These are phyloP conservation scores for Hirudo medicinalis DNA, from an alignment of 1,140 invertebrate genomes.

Conservation along the genomic window DNA sequence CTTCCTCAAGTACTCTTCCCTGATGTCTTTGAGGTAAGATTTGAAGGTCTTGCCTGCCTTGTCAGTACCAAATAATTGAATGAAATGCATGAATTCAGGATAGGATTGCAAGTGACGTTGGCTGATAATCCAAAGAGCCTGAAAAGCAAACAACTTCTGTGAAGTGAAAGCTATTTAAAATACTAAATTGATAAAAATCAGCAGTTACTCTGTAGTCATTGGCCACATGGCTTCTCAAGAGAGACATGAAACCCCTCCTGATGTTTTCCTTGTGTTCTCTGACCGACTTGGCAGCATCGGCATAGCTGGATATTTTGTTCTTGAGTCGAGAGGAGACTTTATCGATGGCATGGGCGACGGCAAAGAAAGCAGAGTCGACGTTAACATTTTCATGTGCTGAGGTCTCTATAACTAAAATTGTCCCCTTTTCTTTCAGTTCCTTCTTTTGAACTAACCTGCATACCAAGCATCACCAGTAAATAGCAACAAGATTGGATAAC, in stretches of 20 bases:
- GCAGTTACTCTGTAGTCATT: slow-evolving; percentile 51
- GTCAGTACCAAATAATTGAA: slow-evolving; percentile 76
- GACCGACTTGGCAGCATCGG: slow-evolving; percentile 67
- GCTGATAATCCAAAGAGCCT: slow-evolving; percentile 66
- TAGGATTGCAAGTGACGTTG: slow-evolving; percentile 72
- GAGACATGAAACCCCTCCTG: slow-evolving; percentile 32
- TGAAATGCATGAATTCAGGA: slow-evolving; percentile 76
- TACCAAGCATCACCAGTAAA: too few species aligned
- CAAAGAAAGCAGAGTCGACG: slow-evolving; percentile 80
- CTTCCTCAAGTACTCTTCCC: slow-evolving; percentile 68
- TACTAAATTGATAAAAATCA: background rate
- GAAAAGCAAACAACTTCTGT: too few species aligned
- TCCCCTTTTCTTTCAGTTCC: slow-evolving; percentile 71
- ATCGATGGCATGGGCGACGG: slow-evolving; percentile 82
- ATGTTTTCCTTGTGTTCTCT: slow-evolving; percentile 69
- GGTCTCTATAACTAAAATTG: slow-evolving; percentile 78
- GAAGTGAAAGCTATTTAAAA: background rate
- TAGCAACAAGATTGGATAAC: too few species aligned
- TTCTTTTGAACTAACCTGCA: slow-evolving; percentile 60
- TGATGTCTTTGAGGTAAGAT: slow-evolving; percentile 66
- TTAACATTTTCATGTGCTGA: slow-evolving; percentile 94
- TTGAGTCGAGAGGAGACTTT: slow-evolving; percentile 49
- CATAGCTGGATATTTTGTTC: slow-evolving; percentile 60
- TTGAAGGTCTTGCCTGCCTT: slow-evolving; percentile 65
- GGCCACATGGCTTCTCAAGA: slow-evolving; percentile 42